Evolutionary conservation across 2,888 invertebrate species (phyloP), one percentile per base, ranked within the genome.

Genomic region (Noctua pronuba): DNA sequence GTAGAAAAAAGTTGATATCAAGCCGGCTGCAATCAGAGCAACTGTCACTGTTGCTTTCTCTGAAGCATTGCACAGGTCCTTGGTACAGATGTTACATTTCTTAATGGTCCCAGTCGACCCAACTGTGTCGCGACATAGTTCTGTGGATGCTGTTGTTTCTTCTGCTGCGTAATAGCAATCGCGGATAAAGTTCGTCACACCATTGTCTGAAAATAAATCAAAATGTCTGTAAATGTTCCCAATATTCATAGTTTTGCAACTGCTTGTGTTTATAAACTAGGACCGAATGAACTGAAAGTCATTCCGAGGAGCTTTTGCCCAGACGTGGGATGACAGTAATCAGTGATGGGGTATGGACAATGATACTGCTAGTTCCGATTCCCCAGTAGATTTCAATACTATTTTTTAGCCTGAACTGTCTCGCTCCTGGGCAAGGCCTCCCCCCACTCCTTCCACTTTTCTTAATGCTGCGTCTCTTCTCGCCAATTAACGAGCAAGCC

Each of bases 31-130:
- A 1, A 93, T 49, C 0, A 89, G 69, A 18, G 86, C n/a, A 3
- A 92, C 69, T 1, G 91, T 84, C 11, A 86, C 60, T 7, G 86
- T 77, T 6, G 84, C 75, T 77, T 81, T 92, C 0, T 80, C 71
- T 0, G 93, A 92, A 0, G 93, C 89, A 83, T 95, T 95, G 79
- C 95, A 95, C 0, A 92, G 88, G 10, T 94, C 92, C 6, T 82
- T 90, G 0, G 87, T 85, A 79, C 95, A 95, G 0, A 94, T 80
- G 5, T 76, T 60, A 77, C 95, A 95, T 5, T 84, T 82, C 5
- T 77, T 73, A 0, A 93, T 64, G 1, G 81, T 79, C 1, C 89
- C 92, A 10, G 64, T 75, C 2, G 64, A 68, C 0, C 90, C 93
- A 21, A 93, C 84, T 0, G 90, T 79, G 21, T 91, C 83, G 3